phyloP scores from a whole-genome alignment of 1,140 invertebrate genomes.

The Hesperophylax magnus region DNA sequence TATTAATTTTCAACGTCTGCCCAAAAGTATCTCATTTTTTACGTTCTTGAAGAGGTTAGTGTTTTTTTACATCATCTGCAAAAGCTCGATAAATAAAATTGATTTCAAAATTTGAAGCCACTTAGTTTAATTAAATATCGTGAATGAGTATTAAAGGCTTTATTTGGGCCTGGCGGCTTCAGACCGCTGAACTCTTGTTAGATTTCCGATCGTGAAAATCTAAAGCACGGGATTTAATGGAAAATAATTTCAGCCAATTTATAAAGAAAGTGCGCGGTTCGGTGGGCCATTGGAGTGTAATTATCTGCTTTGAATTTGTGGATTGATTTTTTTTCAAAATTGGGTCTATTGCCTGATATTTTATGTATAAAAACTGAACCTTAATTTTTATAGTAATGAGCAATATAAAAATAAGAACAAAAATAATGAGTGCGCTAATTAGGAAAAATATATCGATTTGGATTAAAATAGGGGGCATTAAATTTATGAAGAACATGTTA shows the following conservation, averaged over 20 bases:
- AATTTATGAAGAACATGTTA: too few species aligned
- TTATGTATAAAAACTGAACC: not conserved
- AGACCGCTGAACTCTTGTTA: not conserved
- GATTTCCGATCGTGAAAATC: slow-evolving; percentile 16
- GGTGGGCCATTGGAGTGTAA: not conserved
- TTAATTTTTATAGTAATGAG: too few species aligned
- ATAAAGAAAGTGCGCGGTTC: slow-evolving; percentile 1
- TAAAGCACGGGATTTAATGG: slow-evolving; percentile 2
- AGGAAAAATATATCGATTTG: too few species aligned
- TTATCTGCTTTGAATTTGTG: slow-evolving; percentile 1
- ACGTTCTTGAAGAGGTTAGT: too few species aligned
- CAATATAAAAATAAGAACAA: too few species aligned
- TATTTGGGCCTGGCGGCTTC: not conserved
- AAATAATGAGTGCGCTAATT: too few species aligned
- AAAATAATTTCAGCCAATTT: slow-evolving; percentile 8
- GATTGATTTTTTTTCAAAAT: not conserved
- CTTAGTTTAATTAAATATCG: slow-evolving; percentile 22
- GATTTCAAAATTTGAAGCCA: not conserved
- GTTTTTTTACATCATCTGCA: too few species aligned
- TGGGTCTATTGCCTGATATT: not conserved
- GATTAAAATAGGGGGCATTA: too few species aligned
- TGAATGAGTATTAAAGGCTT: not conserved
- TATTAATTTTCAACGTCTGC: too few species aligned
- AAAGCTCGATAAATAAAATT: not conserved
- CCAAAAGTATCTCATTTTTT: too few species aligned